phyloP scores from a whole-genome alignment of 2,113 vertebrate genomes.

The Pipa parva region DNA sequence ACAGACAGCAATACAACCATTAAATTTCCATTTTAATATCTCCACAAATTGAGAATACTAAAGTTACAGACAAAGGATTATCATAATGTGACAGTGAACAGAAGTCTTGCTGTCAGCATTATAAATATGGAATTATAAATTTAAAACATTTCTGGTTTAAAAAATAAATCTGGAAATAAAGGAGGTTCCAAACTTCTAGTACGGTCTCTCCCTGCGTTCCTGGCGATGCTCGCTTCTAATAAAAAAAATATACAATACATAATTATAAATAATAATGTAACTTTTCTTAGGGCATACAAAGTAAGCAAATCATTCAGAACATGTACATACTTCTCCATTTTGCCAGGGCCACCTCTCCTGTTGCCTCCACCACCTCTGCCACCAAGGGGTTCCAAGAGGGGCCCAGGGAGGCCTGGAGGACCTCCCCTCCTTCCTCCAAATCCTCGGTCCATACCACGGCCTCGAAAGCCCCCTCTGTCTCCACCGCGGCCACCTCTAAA shows the following conservation, averaged over 20 bases:
- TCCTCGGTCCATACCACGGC: conserved; percentile 85
- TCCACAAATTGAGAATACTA: conserved; percentile 74
- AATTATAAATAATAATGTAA: not conserved
- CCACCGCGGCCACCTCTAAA: conserved; percentile 70
- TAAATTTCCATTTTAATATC: conserved; percentile 71
- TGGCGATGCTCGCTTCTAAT: conserved; percentile 85
- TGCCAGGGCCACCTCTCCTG: conserved; percentile 68
- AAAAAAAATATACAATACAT: too few species aligned
- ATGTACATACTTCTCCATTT: conserved; percentile 68
- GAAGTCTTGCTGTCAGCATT: conserved; percentile 55
- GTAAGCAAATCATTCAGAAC: not conserved
- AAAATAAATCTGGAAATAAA: conserved; percentile 84
- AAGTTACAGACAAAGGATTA: conserved; percentile 69
- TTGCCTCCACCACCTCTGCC: conserved; percentile 53
- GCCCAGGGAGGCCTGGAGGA: conserved; percentile 64
- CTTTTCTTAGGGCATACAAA: not conserved
- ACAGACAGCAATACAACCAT: conserved; percentile 62
- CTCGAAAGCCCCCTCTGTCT: conserved; percentile 82
- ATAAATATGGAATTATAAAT: conserved; percentile 92
- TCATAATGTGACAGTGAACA: conserved; percentile 65
- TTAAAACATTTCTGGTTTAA: conserved; percentile 85
- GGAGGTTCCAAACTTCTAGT: conserved; percentile 69
- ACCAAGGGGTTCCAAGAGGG: conserved; percentile 71
- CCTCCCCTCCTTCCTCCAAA: conserved; percentile 78
- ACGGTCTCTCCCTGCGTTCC: conserved; percentile 86